Base-by-base conservation (phyloP, 2,113 vertebrate genomes). In the Ictalurus furcatus region DNA sequence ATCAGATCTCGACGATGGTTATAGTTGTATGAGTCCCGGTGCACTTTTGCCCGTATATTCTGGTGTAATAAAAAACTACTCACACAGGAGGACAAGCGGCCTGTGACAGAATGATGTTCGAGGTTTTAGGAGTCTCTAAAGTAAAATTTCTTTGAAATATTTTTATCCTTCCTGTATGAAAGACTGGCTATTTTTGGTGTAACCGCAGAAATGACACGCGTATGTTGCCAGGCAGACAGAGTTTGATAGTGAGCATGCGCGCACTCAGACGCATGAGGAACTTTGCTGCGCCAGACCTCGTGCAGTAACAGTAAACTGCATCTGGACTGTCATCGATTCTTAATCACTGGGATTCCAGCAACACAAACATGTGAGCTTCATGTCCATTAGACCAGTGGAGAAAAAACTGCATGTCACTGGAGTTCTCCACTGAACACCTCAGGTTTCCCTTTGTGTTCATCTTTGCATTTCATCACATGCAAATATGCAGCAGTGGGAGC, bases 331-430 rank as follows among this genome's bases (percentile, higher is more conserved):
- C 96, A 97, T 96, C 95, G 94, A 93, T 90, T 95, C 95, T 96
- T 97, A 97, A 98, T 97, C 96, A 97, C 95, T 67, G 90, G 96
- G 96, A 97, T 96, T 97, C 98, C 95, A 94, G 94, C 91, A 93
- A 94, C 93, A 90, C 93, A 96, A 59, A 96, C 97, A 97, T 93
- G 93, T 94, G 94, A 96, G 95, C 96, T 93, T 91, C 94, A 93
- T 93, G 92, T 94, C 97, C 96, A 97, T 98, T 97, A 96, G 96
- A 94, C 92, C 94, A 94, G 93, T 89, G 91, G 85, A 96, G 95
- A 95, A 94, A 94, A 94, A 94, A 96, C 48, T 96, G 95, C 93
- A 93, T 87, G 91, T 95, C 94, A 90, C 86, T 93, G 4, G 69
- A 87, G 88, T 94, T 85, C 65, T 74, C 80, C 92, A 86, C 86